Evolutionary conservation across 2,797 vertebrate genomes (phyloP).

Genomic region (Sebastes baramenuke): DNA sequence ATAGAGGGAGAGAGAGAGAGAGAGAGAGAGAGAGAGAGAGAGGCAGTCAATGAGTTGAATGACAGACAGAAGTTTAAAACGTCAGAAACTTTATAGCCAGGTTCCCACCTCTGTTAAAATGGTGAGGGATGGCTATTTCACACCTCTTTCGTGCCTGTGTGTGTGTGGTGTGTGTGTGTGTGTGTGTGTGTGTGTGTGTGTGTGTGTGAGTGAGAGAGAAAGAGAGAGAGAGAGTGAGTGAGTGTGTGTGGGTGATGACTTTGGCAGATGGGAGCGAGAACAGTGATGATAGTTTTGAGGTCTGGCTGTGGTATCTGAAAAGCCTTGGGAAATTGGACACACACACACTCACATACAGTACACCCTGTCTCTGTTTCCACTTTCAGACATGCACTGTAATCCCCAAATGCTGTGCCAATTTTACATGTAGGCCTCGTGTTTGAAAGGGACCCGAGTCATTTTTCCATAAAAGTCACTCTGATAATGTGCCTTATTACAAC

Average conservation of each 20-base stretch:
- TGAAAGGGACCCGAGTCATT: conserved; percentile 27
- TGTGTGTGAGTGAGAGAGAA: background rate
- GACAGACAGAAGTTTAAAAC: conserved; percentile 58
- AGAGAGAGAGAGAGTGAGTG: background rate
- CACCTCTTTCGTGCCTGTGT: conserved; percentile 48
- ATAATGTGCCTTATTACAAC: conserved; percentile 20
- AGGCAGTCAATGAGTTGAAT: conserved; percentile 17
- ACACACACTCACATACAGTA: conserved; percentile 59
- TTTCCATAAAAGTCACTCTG: conserved; percentile 31
- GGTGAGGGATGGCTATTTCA: conserved; percentile 63
- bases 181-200: background rate
- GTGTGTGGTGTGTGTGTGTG: background rate
- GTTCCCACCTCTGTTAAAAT: conserved; percentile 71
- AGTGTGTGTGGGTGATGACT: conserved; percentile 68
- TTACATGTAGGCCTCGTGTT: conserved; percentile 47
- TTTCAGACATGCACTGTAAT: conserved; percentile 57
- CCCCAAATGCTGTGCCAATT: conserved; percentile 46
- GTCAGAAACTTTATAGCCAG: conserved; percentile 63
- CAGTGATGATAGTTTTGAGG: conserved; percentile 77
- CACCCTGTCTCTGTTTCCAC: conserved; percentile 68
- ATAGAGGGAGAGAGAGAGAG: background rate
- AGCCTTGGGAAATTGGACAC: conserved; percentile 73
- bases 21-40: background rate
- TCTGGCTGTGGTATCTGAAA: conserved; percentile 76
- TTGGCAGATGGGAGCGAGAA: conserved; percentile 75